phyloP scores from a whole-genome alignment of 2,113 vertebrate species.

The Ammodytes dubius region DNA sequence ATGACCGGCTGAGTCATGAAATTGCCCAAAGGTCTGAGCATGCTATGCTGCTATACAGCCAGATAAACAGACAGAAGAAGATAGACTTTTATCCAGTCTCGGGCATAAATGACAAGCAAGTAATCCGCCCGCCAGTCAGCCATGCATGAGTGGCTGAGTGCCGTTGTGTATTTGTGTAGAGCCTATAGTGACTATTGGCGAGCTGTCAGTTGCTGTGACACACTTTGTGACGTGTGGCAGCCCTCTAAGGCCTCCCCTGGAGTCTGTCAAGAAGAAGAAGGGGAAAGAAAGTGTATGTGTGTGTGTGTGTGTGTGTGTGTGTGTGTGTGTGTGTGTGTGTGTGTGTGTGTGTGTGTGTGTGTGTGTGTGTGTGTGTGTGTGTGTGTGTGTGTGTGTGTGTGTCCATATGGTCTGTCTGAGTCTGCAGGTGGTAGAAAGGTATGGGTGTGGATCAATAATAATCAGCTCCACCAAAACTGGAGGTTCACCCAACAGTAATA shows the following conservation, averaged over 20 bases:
- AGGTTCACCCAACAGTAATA: slow-evolving; percentile 76
- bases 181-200: slow-evolving; percentile 68
- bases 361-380: slow-evolving; percentile 60
- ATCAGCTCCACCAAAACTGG: slow-evolving; percentile 76
- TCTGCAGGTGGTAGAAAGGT: slow-evolving; percentile 69
- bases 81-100: slow-evolving; percentile 41
- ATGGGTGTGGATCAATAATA: slow-evolving; percentile 81
- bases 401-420: slow-evolving; percentile 29
- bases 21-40: slow-evolving; percentile 52
- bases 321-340: slow-evolving; percentile 30
- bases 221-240: slow-evolving; percentile 57
- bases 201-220: slow-evolving; percentile 78
- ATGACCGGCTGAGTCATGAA: slow-evolving; percentile 54
- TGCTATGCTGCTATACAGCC: slow-evolving; percentile 22
- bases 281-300: slow-evolving; percentile 27
- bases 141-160: slow-evolving; percentile 32
- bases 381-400: slow-evolving; percentile 24
- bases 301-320: slow-evolving; percentile 37
- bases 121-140: slow-evolving; percentile 58
- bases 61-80: slow-evolving; percentile 9
- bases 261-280: slow-evolving; percentile 64
- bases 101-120: slow-evolving; percentile 58
- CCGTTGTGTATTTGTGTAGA: slow-evolving; percentile 61
- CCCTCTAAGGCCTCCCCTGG: slow-evolving; percentile 57
- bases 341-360: slow-evolving; percentile 22